Base-by-base conservation (phyloP, 2,797 vertebrate genomes). In the Gymnoscopelus microlampas region DNA sequence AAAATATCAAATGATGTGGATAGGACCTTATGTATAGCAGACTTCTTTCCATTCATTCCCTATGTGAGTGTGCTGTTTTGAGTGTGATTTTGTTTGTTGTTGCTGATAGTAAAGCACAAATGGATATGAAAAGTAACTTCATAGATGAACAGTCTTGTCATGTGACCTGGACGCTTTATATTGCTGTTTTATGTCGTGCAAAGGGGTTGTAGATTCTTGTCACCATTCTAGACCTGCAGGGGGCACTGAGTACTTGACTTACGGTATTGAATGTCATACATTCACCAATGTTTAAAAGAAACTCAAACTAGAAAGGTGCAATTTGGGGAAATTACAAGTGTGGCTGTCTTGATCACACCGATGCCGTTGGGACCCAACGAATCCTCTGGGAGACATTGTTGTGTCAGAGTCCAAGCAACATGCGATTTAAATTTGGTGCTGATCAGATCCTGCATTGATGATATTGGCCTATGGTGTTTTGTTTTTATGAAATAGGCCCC, bases 191-290 rank as follows among this genome's bases (percentile, higher is more conserved):
- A 26, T 29, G 11, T 26, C 23, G 19, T 53, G 51, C 11, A 15
- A 24, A 60, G 54, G 35, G 24, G 23, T 29, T 19, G 6, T 8
- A 10, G 29, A 1, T 48, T 32, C 5, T 78, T 19, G 65, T 62
- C 4, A 53, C 61, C 24, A 55, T 54, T 79, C 35, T 53, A 44
- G 24, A 78, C 89, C 93, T 80, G 78, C 82, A 92, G 92, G 82
- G 87, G 92, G 89, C 88, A 65, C 80, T 90, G 70, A 71, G 75
- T 66, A 83, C 66, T 48, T 68, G 49, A 49, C 32, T 44, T 44
- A 35, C 60, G 9, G 53, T 80, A 39, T 39, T 39, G 44, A 61
- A 53, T 8, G 58, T 51, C 12, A n/a, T 4, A 51, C 48, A 53
- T 44, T 44, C 39, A 8, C 39, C 9, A 44, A 44, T 44, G 39